phyloP scores from a whole-genome alignment of 2,888 invertebrate genomes.

The Brenthis hecate region DNA sequence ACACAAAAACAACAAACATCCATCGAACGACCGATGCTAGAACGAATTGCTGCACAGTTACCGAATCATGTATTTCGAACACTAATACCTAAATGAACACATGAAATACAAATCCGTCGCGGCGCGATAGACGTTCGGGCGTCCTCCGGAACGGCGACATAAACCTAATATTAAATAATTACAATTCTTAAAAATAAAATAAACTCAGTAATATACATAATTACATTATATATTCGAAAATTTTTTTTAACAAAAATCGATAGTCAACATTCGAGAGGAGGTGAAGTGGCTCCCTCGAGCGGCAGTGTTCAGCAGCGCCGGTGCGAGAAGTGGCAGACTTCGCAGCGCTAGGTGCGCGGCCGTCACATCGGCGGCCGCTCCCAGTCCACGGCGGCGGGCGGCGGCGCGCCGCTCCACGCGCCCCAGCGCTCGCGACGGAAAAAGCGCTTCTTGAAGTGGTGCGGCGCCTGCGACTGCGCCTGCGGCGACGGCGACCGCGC shows the following conservation, averaged over 20 bases:
- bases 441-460: conserved; percentile 92
- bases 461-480: conserved; percentile 68
- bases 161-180: conserved; percentile 75
- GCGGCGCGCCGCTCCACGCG: conserved; percentile 70
- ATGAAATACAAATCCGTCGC: conserved; percentile 75
- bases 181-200: conserved; percentile 77
- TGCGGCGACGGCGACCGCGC: conserved; percentile 41
- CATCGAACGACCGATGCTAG: conserved; percentile 66
- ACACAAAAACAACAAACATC: conserved; percentile 78
- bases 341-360: conserved; percentile 48
- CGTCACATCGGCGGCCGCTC: conserved; percentile 79
- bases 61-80: conserved; percentile 72
- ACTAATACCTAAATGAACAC: conserved; percentile 81
- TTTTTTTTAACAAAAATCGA: conserved; percentile 43
- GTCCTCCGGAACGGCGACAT: conserved; percentile 59
- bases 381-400: conserved; percentile 72
- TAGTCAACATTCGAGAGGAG: conserved; percentile 47
- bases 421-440: conserved; percentile 89
- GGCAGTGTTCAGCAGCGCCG: conserved; percentile 38
- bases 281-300: conserved; percentile 22
- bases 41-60: conserved; percentile 63
- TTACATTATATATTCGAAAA: conserved; percentile 80
- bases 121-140: conserved; percentile 53
- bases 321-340: conserved; percentile 37
- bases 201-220: conserved; percentile 82